Evolutionary conservation across 2,888 invertebrate species (phyloP), one percentile per base, ranked within the genome.

Genomic region (Drosophila infuscata): DNA sequence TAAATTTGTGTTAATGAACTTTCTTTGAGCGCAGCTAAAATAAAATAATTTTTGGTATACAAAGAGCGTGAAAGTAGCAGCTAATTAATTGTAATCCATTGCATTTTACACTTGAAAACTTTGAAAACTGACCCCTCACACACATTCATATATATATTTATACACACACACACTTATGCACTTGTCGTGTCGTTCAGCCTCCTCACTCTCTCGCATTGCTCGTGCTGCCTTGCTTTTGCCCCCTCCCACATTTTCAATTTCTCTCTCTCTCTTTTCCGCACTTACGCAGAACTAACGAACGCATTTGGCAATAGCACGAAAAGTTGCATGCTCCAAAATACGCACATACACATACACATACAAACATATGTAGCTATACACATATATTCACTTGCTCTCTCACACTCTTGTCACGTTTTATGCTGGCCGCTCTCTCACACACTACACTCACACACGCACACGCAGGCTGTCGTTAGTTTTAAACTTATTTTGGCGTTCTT

Each of bases 401-500:
- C 76, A 70, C 61, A 41, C 76, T 76, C 76, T 60, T 64, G 65
- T 12, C 68, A 38, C 56, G 15, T 63, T 20, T 58, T 67, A 60
- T 79, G 76, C 60, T 68, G 63, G 38, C 71, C 41, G 66, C 79
- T 72, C 72, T 46, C 69, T 62, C 79, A 67, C 69, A 58, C 56
- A 61, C 48, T 58, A 33, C 33, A 59, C 43, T 58, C 51, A 41
- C 25, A 66, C 56, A 71, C 36, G 36, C 49, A 35, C 43, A 48
- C 33, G 12, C 66, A 60, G 52, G 30, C 66, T 67, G 82, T 80
- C 87, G 87, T 87, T 86, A 86, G 86, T 83, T 89, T 89, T 77
- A 77, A 89, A 86, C 89, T 89, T 89, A 79, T 89, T 88, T 89
- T 83, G 85, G 88, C 83, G 83, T 87, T 87, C 85, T 85, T 89